Conservation (phyloP, 1,140 invertebrate species). For the Zaprionus ornatus region DNA sequence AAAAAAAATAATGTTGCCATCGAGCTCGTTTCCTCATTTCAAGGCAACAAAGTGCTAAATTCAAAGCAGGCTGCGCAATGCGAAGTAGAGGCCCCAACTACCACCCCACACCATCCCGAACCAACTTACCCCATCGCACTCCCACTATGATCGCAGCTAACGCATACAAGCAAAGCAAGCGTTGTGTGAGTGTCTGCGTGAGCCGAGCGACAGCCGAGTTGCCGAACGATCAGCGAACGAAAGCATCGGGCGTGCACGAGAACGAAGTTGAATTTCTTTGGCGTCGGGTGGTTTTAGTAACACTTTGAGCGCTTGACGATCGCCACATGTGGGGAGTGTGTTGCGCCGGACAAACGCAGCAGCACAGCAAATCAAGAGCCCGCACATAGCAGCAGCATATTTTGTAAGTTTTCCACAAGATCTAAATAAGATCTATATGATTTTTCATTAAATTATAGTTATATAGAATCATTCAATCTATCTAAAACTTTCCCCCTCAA, state of each 20-base stretch:
- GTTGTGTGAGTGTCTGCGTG: slow-evolving; percentile 31
- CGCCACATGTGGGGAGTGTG: slow-evolving; percentile 83
- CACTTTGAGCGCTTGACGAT: slow-evolving; percentile 84
- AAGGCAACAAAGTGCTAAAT: slow-evolving; percentile 80
- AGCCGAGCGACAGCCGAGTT: slow-evolving; percentile 30
- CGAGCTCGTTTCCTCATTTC: slow-evolving; percentile 72
- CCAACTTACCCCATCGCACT: not conserved
- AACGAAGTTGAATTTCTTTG: slow-evolving; percentile 72
- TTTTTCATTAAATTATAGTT: not conserved
- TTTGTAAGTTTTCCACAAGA: slow-evolving; percentile 56
- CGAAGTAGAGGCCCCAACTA: no score
- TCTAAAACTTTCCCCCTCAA: slow-evolving; percentile 13
- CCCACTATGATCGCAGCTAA: slow-evolving; percentile 1
- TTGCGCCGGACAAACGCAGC: slow-evolving; percentile 80
- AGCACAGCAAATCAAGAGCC: slow-evolving; percentile 65
- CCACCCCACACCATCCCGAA: not conserved
- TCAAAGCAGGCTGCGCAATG: slow-evolving; percentile 43
- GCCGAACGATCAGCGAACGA: slow-evolving; percentile 28
- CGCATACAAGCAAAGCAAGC: slow-evolving; percentile 6
- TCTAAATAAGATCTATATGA: not conserved
- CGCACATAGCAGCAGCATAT: slow-evolving; percentile 38
- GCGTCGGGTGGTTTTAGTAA: slow-evolving; percentile 79
- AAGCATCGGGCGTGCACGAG: slow-evolving; percentile 13
- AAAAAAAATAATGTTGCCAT: slow-evolving; percentile 38
- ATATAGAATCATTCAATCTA: not conserved